A percentile compares a stretch with the other conserved stretches of the same genome.
Conservation (phyloP, 2,113 vertebrate genomes). For the Erythrocercus mccallii region DNA sequence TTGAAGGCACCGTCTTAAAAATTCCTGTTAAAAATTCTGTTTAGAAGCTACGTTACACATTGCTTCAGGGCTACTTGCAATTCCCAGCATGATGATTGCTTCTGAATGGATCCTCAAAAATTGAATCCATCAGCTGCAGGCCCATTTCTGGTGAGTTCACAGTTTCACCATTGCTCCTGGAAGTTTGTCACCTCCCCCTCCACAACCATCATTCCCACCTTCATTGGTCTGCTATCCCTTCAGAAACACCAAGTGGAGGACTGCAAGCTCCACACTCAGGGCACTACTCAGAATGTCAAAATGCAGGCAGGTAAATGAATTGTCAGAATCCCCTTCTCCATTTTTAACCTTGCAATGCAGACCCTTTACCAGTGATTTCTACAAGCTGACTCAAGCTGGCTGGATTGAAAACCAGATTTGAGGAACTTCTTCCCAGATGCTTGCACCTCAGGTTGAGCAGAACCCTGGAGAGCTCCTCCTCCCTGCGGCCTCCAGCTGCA, state of each 20-base stretch:
- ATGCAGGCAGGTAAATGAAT: background rate
- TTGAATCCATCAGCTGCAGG: background rate
- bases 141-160: background rate
- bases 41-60: background rate
- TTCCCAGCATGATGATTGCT: background rate
- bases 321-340: background rate
- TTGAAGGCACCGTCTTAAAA: background rate
- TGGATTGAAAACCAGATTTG: background rate
- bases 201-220: background rate
- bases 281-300: background rate
- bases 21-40: background rate
- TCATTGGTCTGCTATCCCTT: background rate
- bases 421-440: background rate
- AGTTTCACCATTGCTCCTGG: background rate
- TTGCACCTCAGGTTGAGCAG: slow-evolving; percentile 24
- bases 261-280: background rate
- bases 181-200: background rate
- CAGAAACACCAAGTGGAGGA: background rate
- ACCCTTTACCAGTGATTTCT: background rate
- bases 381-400: background rate
- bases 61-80: background rate
- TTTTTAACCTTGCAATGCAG: background rate
- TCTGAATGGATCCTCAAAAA: background rate
- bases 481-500: fast-evolving
- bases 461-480: slow-evolving; percentile 61